phyloP scores from a whole-genome alignment of 2,113 vertebrate genomes.

The Nothoprocta perdicaria region DNA sequence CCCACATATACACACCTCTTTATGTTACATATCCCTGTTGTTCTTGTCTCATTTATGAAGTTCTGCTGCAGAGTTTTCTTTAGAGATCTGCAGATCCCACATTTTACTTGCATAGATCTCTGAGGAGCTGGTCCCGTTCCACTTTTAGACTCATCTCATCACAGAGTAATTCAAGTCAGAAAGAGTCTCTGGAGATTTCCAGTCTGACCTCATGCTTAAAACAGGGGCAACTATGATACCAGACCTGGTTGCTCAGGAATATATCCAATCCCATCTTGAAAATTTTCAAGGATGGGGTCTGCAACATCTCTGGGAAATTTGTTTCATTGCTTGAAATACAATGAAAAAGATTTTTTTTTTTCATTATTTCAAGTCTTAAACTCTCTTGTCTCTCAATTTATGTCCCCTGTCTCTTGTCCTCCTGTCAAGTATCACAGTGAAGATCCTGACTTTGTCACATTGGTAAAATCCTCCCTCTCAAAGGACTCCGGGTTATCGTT shows the following conservation, averaged over 20 bases:
- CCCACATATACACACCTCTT: not conserved
- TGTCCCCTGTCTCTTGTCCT: not conserved
- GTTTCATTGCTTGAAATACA: not conserved
- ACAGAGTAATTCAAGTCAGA: not conserved
- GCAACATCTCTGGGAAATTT: not conserved
- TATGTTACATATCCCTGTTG: accelerated
- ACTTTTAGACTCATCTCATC: not conserved
- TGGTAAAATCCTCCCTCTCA: not conserved
- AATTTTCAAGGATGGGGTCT: not conserved
- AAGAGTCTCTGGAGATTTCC: not conserved
- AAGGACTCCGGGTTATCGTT: not conserved
- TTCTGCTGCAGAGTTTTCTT: not conserved
- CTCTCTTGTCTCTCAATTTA: not conserved
- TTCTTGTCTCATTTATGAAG: not conserved
- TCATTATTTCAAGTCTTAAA: not conserved
- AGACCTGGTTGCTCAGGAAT: not conserved
- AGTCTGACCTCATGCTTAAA: not conserved
- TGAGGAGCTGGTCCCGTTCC: not conserved
- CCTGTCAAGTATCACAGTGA: not conserved
- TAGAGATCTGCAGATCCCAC: not conserved
- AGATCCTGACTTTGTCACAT: not conserved
- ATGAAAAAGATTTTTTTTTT: not conserved
- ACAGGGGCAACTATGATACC: not conserved
- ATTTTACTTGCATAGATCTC: not conserved
- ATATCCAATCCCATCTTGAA: not conserved